Conservation (phyloP, 2,888 invertebrate species). For the Melieria crassipennis region DNA sequence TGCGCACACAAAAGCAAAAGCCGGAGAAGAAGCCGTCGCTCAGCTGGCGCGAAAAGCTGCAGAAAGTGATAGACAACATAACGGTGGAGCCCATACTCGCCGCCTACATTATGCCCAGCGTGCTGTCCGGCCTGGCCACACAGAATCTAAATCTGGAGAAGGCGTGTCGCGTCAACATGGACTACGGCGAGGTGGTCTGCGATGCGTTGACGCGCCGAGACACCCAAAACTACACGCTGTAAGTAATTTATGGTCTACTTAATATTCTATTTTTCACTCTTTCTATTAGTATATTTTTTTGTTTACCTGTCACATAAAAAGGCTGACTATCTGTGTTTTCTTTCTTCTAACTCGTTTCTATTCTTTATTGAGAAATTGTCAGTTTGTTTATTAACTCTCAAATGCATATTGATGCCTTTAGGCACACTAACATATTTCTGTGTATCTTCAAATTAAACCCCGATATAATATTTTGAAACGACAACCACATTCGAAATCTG, state of each 20-base stretch:
- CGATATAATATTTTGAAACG: too few species aligned
- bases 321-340: neutral
- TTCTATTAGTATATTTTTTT: too few species aligned
- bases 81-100: constrained; percentile 75
- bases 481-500: too few species aligned
- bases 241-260: constrained; percentile 54
- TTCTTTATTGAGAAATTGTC: too few species aligned
- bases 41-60: constrained; percentile 65
- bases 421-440: too few species aligned
- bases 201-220: constrained; percentile 79
- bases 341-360: neutral
- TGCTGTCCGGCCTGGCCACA: constrained; percentile 78
- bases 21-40: constrained; percentile 34
- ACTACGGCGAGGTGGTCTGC: constrained; percentile 77
- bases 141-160: constrained; percentile 88
- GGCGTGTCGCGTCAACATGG: constrained; percentile 84
- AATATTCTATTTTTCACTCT: too few species aligned
- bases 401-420: too few species aligned
- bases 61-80: constrained; percentile 69
- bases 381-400: too few species aligned
- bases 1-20: neutral
- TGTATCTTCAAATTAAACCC: too few species aligned
- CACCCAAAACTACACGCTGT: constrained; percentile 69
- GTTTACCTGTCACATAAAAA: neutral
- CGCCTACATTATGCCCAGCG: constrained; percentile 73